These are phyloP conservation scores for Eupithecia exiguata DNA, from an alignment of 2,888 invertebrate genomes.

Conservation along the genomic window DNA sequence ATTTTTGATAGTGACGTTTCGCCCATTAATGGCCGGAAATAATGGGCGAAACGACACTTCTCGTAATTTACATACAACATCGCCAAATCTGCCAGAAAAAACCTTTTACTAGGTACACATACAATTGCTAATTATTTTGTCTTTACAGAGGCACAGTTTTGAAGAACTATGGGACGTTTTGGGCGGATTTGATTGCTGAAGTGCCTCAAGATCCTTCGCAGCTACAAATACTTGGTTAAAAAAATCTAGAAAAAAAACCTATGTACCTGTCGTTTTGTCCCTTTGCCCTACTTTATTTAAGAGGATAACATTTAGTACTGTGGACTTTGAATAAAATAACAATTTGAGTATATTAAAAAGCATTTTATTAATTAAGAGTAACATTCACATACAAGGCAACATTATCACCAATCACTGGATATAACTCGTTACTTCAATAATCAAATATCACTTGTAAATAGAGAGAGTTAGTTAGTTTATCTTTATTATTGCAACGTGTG, in stretches of 20 bases:
- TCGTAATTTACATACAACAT: too few species aligned
- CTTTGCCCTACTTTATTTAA: not conserved
- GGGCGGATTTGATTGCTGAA: slow-evolving; percentile 87
- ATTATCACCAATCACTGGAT: slow-evolving; percentile 24
- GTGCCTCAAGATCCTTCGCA: slow-evolving; percentile 72
- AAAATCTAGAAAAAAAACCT: not conserved
- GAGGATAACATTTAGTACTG: not conserved
- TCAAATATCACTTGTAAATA: slow-evolving; percentile 34
- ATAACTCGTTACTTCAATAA: slow-evolving; percentile 17
- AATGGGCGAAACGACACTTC: too few species aligned
- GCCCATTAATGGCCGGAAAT: too few species aligned
- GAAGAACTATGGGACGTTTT: slow-evolving; percentile 89
- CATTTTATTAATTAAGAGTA: slow-evolving; percentile 54
- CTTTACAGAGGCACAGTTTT: slow-evolving; percentile 88
- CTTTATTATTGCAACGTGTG: slow-evolving; percentile 40
- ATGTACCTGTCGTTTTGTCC: not conserved
- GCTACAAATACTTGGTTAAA: slow-evolving; percentile 68
- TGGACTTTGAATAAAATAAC: slow-evolving; percentile 24
- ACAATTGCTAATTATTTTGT: not conserved
- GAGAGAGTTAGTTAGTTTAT: slow-evolving; percentile 25
- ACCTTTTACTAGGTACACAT: too few species aligned
- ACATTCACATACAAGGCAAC: slow-evolving; percentile 48
- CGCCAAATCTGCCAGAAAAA: too few species aligned
- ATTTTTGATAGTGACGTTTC: too few species aligned
- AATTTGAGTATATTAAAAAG: slow-evolving; percentile 53